These are phyloP conservation scores for Macrobrachium nipponense DNA, from an alignment of 1,140 invertebrate genomes.

Conservation along the genomic window DNA sequence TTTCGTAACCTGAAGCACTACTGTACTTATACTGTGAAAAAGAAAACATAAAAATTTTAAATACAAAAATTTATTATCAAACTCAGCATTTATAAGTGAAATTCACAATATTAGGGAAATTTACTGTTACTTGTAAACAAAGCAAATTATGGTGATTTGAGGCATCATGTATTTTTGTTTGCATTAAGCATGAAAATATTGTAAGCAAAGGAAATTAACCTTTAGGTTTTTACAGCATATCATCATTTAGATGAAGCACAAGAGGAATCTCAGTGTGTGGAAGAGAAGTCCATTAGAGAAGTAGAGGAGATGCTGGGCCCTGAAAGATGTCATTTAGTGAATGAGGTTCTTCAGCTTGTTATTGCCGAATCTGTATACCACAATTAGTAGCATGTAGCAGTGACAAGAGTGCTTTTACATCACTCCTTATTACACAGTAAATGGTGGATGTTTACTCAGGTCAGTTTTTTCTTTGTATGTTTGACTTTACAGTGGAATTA, in stretches of 20 bases:
- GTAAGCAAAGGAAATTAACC: background rate
- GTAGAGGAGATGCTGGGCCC: conserved; percentile 42
- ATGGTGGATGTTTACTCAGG: no score
- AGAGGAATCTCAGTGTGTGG: conserved; percentile 43
- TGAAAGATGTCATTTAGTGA: conserved; percentile 7
- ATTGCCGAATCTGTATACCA: conserved; percentile 49
- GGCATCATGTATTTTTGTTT: background rate
- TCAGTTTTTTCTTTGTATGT: no score
- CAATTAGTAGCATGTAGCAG: background rate
- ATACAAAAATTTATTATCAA: no score
- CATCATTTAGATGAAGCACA: conserved; percentile 44
- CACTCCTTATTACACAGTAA: no score
- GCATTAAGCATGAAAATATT: background rate
- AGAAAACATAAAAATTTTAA: no score
- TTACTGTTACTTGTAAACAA: no score
- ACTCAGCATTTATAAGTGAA: no score
- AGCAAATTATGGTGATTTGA: background rate
- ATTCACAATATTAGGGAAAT: no score
- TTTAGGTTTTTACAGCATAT: conserved; percentile 26
- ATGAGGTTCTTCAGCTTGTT: conserved; percentile 45
- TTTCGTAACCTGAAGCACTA: no score
- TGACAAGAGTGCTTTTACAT: no score
- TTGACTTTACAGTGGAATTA: no score
- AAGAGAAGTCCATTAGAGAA: conserved; percentile 23
- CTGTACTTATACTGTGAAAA: no score